A percentile compares a stretch with the other conserved stretches of the same genome.
Evolutionary conservation across 2,797 vertebrate genomes (phyloP).

Genomic region (Enoplosus armatus): DNA sequence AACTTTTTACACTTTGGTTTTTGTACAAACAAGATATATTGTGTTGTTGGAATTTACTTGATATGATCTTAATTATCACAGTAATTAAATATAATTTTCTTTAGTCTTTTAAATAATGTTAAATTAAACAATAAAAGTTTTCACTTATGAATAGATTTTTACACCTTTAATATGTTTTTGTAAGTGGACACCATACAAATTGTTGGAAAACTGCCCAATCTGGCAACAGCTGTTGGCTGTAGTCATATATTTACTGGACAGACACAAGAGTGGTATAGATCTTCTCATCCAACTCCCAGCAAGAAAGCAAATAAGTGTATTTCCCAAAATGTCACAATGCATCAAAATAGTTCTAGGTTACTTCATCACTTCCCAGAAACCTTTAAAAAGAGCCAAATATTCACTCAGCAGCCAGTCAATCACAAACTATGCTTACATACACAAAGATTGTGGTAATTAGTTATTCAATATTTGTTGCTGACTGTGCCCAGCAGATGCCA

Average conservation of each 20-base stretch:
- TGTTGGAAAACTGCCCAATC: not conserved
- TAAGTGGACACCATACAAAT: not conserved
- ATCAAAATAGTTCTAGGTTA: conserved; percentile 19
- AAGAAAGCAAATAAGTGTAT: not conserved
- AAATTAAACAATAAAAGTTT: not conserved
- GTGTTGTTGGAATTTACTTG: no score
- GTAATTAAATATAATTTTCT: not conserved
- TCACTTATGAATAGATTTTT: no score
- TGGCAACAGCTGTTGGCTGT: conserved; percentile 1
- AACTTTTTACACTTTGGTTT: not conserved
- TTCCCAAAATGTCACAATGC: not conserved
- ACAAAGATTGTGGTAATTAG: conserved; percentile 39
- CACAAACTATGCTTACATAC: conserved; percentile 38
- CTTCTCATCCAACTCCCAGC: conserved; percentile 6
- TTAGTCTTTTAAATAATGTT: not conserved
- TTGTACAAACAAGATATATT: not conserved
- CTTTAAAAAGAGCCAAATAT: conserved; percentile 30
- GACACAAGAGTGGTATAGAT: not conserved
- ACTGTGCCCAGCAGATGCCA: conserved; percentile 31
- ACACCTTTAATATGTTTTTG: not conserved
- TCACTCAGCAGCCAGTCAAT: conserved; percentile 36
- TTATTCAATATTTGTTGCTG: conserved; percentile 54
- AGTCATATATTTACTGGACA: conserved; percentile 7
- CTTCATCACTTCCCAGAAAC: conserved; percentile 26
- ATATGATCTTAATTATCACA: no score